Conservation (phyloP, 2,113 vertebrate species). For the Syngnathus floridae region DNA sequence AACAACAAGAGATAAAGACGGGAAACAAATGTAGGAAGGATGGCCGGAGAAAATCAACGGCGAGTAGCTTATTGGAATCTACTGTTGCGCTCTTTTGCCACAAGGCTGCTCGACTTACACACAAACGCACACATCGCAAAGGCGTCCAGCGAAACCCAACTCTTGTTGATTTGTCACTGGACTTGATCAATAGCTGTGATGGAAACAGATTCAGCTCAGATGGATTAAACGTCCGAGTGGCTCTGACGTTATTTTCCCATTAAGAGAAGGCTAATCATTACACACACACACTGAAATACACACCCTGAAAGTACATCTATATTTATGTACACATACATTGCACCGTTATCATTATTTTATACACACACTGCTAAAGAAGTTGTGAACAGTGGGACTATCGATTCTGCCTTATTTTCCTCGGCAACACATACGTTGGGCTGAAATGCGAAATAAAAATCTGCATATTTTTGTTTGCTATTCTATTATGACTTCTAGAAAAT, state of each 20-base stretch:
- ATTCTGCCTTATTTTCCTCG: slow-evolving; percentile 33
- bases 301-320: neutral
- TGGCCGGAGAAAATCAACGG: slow-evolving; percentile 9
- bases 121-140: slow-evolving; percentile 7
- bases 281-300: slow-evolving; percentile 22
- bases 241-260: slow-evolving; percentile 71
- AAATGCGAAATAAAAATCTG: neutral
- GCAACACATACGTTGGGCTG: slow-evolving; percentile 3
- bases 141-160: slow-evolving; percentile 27
- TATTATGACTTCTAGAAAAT: neutral
- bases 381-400: slow-evolving; percentile 36
- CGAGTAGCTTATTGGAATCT: slow-evolving; percentile 39
- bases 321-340: slow-evolving; percentile 7
- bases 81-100: slow-evolving; percentile 41
- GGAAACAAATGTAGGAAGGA: slow-evolving; percentile 26
- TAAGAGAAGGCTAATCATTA: slow-evolving; percentile 70
- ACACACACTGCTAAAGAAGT: slow-evolving; percentile 31
- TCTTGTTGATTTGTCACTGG: slow-evolving; percentile 66
- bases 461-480: neutral
- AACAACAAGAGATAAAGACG: slow-evolving; percentile 12
- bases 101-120: slow-evolving; percentile 44
- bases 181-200: slow-evolving; percentile 71
- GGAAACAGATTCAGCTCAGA: slow-evolving; percentile 73
- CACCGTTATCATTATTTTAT: neutral
- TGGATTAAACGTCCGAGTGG: slow-evolving; percentile 70